Evolutionary conservation across 1,140 invertebrate species (phyloP), one percentile per base, ranked within the genome.

Genomic region (Diploscapter pachys): DNA sequence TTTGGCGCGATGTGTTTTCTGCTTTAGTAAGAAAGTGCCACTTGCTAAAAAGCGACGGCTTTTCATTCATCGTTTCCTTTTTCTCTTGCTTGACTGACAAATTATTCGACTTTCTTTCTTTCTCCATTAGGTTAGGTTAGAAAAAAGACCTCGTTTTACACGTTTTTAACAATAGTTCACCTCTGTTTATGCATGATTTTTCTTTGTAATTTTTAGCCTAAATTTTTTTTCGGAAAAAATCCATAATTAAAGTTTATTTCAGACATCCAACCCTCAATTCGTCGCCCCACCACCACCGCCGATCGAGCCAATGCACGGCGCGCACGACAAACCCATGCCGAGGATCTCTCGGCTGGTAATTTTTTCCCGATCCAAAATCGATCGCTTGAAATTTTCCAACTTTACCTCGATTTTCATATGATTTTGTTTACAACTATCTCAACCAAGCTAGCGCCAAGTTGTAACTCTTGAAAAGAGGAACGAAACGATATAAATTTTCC

Each of bases 341-440:
- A 52, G 67, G 50, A 52, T 78, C 31, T 80, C 62, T 67, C 65
- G 69, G 51, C 71, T 79, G 71, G 78, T 79, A 4, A 78, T 69
- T 72, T 70, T 55, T 75, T 63, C 53, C 3, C 48, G 48, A 51
- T 13, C 5, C 3, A 67, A 54, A 53, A 67, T 5, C 0, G 9
- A 53, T 11, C 52, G 51, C 6, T 31, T 8, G 4, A 51, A 11
- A 2, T 71, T 11, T 13, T 6, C 57, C 3, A 57, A n/a, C 49
- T 9, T 53, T 2, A 31, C 31, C 31, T 31, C 31, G 31, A 31
- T 31, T 31, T 31, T 31, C 31, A 31, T 31, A 31, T 31, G 31
- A 31, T 31, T 31, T 31, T 31, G 31, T 31, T 31, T 31, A 31
- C 31, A 31, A 31, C 0, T 8, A 9, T 5, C 6, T 13, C 2